phyloP scores from a whole-genome alignment of 2,113 vertebrate species.

The Rhineura floridana region DNA sequence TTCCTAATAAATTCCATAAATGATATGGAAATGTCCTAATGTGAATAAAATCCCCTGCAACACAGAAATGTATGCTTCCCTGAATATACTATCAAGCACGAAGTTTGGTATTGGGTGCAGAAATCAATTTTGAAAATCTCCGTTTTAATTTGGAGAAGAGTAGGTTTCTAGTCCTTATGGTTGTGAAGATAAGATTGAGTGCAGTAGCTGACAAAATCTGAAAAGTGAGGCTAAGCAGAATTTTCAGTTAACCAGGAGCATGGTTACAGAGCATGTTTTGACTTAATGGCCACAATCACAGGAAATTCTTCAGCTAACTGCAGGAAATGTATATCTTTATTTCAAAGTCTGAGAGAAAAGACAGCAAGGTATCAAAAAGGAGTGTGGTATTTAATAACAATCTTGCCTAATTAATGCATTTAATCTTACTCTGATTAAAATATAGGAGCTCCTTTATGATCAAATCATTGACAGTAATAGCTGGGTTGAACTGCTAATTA shows the following conservation, averaged over 20 bases:
- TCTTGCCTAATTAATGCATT: slow-evolving; percentile 45
- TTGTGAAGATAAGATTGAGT: no score
- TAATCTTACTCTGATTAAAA: slow-evolving; percentile 53
- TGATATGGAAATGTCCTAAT: background rate
- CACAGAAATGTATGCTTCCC: background rate
- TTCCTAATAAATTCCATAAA: no score
- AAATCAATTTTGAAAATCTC: no score
- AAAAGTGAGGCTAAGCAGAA: background rate
- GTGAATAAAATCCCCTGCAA: background rate
- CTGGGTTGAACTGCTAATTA: slow-evolving; percentile 50
- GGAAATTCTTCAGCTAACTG: background rate
- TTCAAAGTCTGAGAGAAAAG: slow-evolving; percentile 36
- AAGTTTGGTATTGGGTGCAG: no score
- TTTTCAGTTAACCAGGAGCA: background rate
- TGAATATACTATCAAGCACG: background rate
- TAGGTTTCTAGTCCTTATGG: background rate
- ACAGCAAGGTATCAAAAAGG: slow-evolving; percentile 24
- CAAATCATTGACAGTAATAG: slow-evolving; percentile 46
- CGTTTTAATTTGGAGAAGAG: no score
- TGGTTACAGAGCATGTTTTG: background rate
- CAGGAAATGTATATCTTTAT: background rate
- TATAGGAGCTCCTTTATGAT: slow-evolving; percentile 31
- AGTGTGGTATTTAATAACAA: slow-evolving; percentile 34
- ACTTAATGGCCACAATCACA: background rate
- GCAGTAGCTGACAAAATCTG: background rate